Percentiles rank a stretch among this genome's conserved stretches.
phyloP scores from a whole-genome alignment of 1,140 invertebrate genomes.

The Eurosta solidaginis region DNA sequence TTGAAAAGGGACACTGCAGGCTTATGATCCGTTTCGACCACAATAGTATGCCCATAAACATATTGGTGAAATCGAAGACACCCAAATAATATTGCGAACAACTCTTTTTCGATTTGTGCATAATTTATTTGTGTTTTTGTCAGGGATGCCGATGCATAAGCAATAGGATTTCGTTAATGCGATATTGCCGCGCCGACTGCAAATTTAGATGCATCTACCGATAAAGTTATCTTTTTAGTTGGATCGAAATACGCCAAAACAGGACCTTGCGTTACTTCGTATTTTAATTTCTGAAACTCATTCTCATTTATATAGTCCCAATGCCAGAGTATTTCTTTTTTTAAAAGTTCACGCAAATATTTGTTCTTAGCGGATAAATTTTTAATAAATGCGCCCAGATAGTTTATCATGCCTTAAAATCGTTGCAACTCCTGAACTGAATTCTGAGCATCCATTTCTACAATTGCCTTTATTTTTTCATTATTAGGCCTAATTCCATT shows the following conservation, averaged over 20 bases:
- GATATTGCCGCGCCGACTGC: constrained; percentile 47
- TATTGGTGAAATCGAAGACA: constrained; percentile 57
- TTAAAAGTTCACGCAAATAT: background rate
- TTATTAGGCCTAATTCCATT: too few species aligned
- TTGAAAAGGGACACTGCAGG: constrained; percentile 59
- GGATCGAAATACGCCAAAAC: constrained; percentile 51
- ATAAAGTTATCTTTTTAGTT: constrained; percentile 43
- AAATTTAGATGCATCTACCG: constrained; percentile 56
- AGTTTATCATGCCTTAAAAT: too few species aligned
- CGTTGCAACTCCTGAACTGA: too few species aligned
- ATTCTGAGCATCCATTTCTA: too few species aligned
- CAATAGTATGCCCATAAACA: constrained; percentile 43
- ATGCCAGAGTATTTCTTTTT: too few species aligned
- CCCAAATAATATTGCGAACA: constrained; percentile 56
- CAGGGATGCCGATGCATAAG: constrained; percentile 47
- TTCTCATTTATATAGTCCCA: constrained; percentile 25
- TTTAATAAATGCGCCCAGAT: too few species aligned
- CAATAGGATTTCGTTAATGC: constrained; percentile 50
- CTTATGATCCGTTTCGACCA: constrained; percentile 61
- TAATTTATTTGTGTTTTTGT: constrained; percentile 53
- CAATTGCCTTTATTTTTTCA: too few species aligned
- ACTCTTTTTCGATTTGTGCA: too few species aligned
- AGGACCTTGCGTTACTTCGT: constrained; percentile 42
- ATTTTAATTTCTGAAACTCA: constrained; percentile 42
- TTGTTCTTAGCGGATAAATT: too few species aligned